phyloP scores from a whole-genome alignment of 2,888 invertebrate species.

The Oxyteleia sp. region DNA sequence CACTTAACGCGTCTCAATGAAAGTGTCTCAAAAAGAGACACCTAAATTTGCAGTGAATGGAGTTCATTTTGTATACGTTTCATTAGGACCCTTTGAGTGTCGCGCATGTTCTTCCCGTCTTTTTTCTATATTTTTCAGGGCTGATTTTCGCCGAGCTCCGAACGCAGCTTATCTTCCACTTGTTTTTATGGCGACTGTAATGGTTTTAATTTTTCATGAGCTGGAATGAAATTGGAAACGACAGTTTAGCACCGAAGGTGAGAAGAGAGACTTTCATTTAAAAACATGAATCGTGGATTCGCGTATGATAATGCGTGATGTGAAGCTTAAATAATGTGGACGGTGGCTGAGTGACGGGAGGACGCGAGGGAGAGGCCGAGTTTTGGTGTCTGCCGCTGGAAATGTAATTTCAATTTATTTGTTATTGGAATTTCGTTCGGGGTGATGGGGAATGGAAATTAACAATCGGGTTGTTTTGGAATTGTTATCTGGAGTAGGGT shows the following conservation, averaged over 20 bases:
- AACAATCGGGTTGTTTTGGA: background rate
- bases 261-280: slow-evolving; percentile 31
- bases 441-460: background rate
- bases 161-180: slow-evolving; percentile 7
- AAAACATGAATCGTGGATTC: slow-evolving; percentile 51
- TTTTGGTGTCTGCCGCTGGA: background rate
- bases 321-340: slow-evolving; percentile 23
- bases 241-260: slow-evolving; percentile 19
- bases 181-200: slow-evolving; percentile 25
- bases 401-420: slow-evolving; percentile 6
- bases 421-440: background rate
- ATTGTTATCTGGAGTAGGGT: background rate
- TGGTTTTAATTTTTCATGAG: slow-evolving; percentile 35
- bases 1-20: too few species aligned
- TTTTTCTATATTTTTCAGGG: too few species aligned
- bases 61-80: slow-evolving; percentile 30
- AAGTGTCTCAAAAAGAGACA: too few species aligned
- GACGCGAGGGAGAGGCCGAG: background rate
- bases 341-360: slow-evolving; percentile 19
- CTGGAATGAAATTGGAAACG: slow-evolving; percentile 28
- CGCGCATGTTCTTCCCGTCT: background rate
- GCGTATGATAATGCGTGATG: slow-evolving; percentile 36
- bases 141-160: background rate
- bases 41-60: slow-evolving; percentile 1
- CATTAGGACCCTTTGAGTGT: background rate